These are phyloP conservation scores for Agelaius tricolor DNA, from an alignment of 2,113 vertebrate genomes.

Conservation along the genomic window DNA sequence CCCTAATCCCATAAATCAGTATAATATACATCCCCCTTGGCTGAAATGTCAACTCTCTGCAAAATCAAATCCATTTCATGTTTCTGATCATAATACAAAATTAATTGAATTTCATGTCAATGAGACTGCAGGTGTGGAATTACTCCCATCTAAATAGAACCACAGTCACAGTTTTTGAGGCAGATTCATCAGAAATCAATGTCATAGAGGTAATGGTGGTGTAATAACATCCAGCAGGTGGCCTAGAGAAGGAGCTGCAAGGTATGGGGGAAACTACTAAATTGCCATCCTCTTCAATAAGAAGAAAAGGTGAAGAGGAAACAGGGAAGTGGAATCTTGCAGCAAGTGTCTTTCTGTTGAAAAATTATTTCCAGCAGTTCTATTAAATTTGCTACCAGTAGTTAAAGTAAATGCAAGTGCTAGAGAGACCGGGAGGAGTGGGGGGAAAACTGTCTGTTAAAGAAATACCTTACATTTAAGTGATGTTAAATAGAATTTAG, in stretches of 20 bases:
- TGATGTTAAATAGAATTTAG: neutral
- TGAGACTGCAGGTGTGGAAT: neutral
- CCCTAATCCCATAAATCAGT: neutral
- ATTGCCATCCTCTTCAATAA: neutral
- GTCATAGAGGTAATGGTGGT: neutral
- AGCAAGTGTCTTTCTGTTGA: neutral
- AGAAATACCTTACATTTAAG: neutral
- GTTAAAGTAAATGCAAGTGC: neutral
- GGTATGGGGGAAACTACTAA: neutral
- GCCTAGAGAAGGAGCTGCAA: neutral
- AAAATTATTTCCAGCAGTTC: neutral
- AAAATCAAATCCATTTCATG: slow-evolving; percentile 5
- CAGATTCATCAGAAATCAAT: neutral
- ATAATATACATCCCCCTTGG: neutral
- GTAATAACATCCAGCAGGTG: neutral
- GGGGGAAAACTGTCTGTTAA: neutral
- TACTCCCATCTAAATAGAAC: neutral
- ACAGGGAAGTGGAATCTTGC: neutral
- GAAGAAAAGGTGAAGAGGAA: neutral
- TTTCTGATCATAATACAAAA: slow-evolving; percentile 8
- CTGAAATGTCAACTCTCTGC: neutral
- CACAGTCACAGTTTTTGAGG: neutral
- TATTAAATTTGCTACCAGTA: neutral
- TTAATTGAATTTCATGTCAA: neutral
- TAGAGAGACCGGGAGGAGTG: neutral